Evolutionary conservation across 2,797 vertebrate species (phyloP).

Genomic region (Scarus forsteni): DNA sequence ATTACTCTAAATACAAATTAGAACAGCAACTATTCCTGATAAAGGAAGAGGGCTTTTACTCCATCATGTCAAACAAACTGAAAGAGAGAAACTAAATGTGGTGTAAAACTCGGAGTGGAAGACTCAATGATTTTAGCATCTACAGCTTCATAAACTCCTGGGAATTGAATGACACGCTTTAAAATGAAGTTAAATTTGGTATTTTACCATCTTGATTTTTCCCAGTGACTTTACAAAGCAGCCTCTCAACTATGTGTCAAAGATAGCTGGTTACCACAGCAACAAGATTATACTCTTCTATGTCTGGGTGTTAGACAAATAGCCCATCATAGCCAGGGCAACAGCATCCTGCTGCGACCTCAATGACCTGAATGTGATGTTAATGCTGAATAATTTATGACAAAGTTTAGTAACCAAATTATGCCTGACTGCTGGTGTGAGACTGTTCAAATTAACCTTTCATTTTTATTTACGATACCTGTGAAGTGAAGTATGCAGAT

Average conservation of each 20-base stretch:
- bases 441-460: slow-evolving; percentile 4
- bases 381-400: slow-evolving; percentile 23
- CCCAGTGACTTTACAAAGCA: slow-evolving; percentile 31
- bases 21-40: not conserved
- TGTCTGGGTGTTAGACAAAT: slow-evolving; percentile 40
- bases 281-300: slow-evolving; percentile 46
- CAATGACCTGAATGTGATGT: slow-evolving; percentile 22
- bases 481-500: not conserved
- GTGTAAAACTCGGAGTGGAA: too few relatives aligned
- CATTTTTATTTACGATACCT: slow-evolving; percentile 1
- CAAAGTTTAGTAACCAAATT: slow-evolving; percentile 11
- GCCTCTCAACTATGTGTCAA: slow-evolving; percentile 33
- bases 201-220: slow-evolving; percentile 19
- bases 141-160: not conserved
- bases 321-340: slow-evolving; percentile 27
- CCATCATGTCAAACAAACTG: not conserved
- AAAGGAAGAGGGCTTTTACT: too few relatives aligned
- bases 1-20: not conserved
- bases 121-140: not conserved
- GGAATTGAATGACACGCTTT: not conserved
- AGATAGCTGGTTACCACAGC: slow-evolving; percentile 59
- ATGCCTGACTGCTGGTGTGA: slow-evolving; percentile 1
- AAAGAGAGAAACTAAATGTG: not conserved
- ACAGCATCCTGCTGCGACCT: slow-evolving; percentile 26
- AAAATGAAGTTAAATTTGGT: slow-evolving; percentile 14